phyloP scores from a whole-genome alignment of 2,888 invertebrate species.

The Dyspetes luteomarginatus region DNA sequence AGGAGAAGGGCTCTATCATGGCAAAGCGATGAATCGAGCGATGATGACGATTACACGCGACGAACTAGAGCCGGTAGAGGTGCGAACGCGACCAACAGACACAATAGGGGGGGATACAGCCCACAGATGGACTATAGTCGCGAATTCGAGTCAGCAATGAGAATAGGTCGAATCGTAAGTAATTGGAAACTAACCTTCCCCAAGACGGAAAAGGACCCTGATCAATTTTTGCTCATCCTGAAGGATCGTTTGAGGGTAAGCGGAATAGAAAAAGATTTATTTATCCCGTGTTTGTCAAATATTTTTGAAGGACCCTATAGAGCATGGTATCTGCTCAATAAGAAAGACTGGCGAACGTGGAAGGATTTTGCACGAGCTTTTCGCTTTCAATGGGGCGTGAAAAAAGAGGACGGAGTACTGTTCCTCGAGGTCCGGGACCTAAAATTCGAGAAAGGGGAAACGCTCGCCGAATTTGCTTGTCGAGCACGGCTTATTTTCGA shows the following conservation, averaged over 20 bases:
- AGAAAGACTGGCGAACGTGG: conserved; percentile 47
- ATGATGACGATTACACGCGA: neutral
- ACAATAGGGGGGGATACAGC: neutral
- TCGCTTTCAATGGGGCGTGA: conserved; percentile 59
- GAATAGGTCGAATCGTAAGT: conserved; percentile 55
- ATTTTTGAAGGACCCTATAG: conserved; percentile 62
- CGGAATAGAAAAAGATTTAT: conserved; percentile 44
- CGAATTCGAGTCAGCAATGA: conserved; percentile 47
- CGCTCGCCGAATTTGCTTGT: conserved; percentile 57
- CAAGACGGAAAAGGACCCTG: conserved; percentile 55
- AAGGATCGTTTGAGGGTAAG: conserved; percentile 51
- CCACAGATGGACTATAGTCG: neutral
- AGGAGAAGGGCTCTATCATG: conserved; percentile 28
- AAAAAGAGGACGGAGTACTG: conserved; percentile 54
- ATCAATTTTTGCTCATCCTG: conserved; percentile 58
- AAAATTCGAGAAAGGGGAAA: conserved; percentile 52
- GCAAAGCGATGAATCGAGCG: conserved; percentile 34
- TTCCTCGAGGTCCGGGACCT: conserved; percentile 49
- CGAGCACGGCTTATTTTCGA: conserved; percentile 58
- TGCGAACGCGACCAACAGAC: no score
- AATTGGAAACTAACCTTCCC: conserved; percentile 58
- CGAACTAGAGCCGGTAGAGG: neutral
- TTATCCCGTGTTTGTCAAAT: conserved; percentile 58
- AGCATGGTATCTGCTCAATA: conserved; percentile 60
- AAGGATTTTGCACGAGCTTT: conserved; percentile 58